A percentile compares a stretch with the other conserved stretches of the same genome.
These are phyloP conservation scores for Macquaria australasica DNA, from an alignment of 2,113 vertebrate genomes.

Conservation along the genomic window DNA sequence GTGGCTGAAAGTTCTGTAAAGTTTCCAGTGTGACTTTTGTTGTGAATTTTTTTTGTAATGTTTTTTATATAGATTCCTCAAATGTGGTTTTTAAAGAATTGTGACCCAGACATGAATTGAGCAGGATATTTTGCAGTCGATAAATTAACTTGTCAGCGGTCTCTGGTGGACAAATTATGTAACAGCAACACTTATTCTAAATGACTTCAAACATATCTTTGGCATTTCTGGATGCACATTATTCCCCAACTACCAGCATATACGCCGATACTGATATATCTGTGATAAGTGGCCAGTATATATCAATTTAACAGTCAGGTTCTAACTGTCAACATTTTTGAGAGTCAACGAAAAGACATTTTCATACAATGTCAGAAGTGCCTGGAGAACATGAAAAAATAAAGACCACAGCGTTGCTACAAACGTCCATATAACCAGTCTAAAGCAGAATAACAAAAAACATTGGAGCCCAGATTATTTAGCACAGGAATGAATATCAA, in stretches of 20 bases:
- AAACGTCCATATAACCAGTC: neutral
- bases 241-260: neutral
- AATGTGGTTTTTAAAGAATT: neutral
- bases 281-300: neutral
- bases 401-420: neutral
- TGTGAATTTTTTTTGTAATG: neutral
- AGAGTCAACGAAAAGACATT: neutral
- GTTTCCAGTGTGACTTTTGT: neutral
- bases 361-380: neutral
- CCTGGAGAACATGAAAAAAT: neutral
- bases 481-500: neutral
- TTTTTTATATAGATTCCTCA: neutral
- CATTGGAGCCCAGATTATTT: neutral
- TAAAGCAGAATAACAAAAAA: neutral
- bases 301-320: neutral
- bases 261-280: neutral
- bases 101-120: neutral
- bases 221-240: conserved; percentile 15
- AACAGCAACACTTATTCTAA: neutral
- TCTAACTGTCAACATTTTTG: neutral
- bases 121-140: neutral
- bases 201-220: neutral
- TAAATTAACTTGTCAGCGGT: neutral
- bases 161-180: conserved; percentile 13
- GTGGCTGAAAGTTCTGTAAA: neutral